phyloP scores from a whole-genome alignment of 2,797 vertebrate species.

The Poecilia gillii region DNA sequence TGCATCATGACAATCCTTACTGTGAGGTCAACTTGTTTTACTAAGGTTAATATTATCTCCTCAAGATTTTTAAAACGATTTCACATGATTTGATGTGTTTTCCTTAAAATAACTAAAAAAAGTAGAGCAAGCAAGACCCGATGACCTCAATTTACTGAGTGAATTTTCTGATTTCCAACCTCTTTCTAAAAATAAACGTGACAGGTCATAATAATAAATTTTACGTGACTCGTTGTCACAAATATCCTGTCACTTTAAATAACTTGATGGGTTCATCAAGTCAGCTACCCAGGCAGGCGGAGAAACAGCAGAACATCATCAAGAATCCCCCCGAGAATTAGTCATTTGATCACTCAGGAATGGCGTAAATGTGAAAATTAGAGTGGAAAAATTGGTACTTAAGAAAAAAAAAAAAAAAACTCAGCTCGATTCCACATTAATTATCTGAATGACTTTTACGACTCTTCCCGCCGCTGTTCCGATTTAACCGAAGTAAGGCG shows the following conservation, averaged over 20 bases:
- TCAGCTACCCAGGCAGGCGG: neutral
- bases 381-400: conserved; percentile 38
- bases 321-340: conserved; percentile 26
- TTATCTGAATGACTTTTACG: conserved; percentile 22
- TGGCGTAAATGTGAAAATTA: conserved; percentile 38
- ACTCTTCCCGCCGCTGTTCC: conserved; percentile 6
- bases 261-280: conserved; percentile 31
- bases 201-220: conserved; percentile 21
- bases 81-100: neutral
- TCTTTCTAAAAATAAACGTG: conserved; percentile 10
- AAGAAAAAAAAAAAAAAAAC: conserved; percentile 37
- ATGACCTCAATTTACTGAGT: neutral
- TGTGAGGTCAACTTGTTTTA: neutral
- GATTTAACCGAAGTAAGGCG: conserved; percentile 26
- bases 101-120: neutral
- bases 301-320: conserved; percentile 9
- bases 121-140: neutral
- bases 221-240: conserved; percentile 20
- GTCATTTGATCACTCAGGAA: conserved; percentile 36
- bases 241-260: conserved; percentile 33
- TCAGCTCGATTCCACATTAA: conserved; percentile 31
- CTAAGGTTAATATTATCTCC: neutral
- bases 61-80: neutral
- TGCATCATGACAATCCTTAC: neutral
- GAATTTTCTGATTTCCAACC: neutral